Evolutionary conservation across 1,140 invertebrate genomes (phyloP).

Genomic region (Cydia amplana): DNA sequence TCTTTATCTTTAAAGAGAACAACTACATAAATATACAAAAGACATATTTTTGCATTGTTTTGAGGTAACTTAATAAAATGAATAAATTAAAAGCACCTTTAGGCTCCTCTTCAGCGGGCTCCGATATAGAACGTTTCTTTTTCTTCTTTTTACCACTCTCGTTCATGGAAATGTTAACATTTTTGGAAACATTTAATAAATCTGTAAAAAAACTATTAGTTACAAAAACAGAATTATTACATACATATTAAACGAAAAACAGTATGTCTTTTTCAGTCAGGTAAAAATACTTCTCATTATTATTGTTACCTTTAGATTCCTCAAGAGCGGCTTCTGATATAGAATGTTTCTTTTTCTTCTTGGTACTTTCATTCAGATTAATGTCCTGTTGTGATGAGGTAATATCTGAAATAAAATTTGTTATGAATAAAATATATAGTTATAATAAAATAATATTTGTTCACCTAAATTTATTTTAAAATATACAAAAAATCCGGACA

Average conservation of each 20-base stretch:
- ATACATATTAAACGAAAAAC: no score
- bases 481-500: no score
- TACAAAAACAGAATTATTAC: background rate
- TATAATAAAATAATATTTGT: no score
- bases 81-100: background rate
- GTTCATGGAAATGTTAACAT: background rate
- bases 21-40: no score
- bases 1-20: no score
- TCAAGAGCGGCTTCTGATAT: slow-evolving; percentile 32
- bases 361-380: slow-evolving; percentile 33
- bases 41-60: background rate
- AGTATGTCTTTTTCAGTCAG: no score
- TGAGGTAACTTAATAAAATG: no score
- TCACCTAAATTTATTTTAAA: no score
- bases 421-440: no score
- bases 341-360: slow-evolving; percentile 35
- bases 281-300: background rate
- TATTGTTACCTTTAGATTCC: background rate
- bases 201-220: background rate
- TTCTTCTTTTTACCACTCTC: slow-evolving; percentile 34
- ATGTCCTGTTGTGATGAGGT: no score
- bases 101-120: background rate
- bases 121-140: slow-evolving; percentile 35
- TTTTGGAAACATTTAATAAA: background rate
- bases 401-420: no score